Conservation (phyloP, 2,113 vertebrate genomes). For the Zosterops hypoxanthus region DNA sequence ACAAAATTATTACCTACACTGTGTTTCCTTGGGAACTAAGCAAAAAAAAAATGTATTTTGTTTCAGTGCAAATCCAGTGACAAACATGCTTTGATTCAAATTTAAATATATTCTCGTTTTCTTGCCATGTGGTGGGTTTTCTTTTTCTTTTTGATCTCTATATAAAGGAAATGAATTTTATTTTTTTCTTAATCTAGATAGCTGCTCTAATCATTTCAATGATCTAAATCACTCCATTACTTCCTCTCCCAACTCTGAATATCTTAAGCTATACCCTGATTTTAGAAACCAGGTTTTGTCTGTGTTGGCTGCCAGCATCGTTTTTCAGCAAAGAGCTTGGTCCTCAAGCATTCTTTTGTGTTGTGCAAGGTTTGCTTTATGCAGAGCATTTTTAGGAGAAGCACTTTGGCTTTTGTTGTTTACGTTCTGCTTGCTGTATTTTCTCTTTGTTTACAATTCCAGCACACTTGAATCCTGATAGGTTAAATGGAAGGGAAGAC, state of each 20-base stretch:
- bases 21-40: slow-evolving; percentile 1
- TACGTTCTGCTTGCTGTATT: slow-evolving; percentile 23
- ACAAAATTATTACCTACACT: neutral
- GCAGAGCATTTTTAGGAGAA: neutral
- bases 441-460: slow-evolving; percentile 26
- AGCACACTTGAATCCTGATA: neutral
- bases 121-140: accelerated
- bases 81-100: neutral
- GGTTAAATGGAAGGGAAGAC: slow-evolving; percentile 27
- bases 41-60: neutral
- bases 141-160: neutral
- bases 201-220: neutral
- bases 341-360: neutral
- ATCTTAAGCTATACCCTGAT: neutral
- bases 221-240: neutral
- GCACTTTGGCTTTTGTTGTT: neutral
- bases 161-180: neutral
- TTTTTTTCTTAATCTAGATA: neutral
- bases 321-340: neutral
- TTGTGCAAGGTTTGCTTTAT: slow-evolving; percentile 1
- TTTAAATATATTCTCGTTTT: neutral
- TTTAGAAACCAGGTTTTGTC: slow-evolving; percentile 30
- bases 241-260: neutral
- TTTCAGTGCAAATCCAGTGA: neutral
- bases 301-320: neutral